Percentiles rank a stretch among this genome's conserved stretches.
These are phyloP conservation scores for Meda fulgida DNA, from an alignment of 2,797 vertebrate species.

Conservation along the genomic window DNA sequence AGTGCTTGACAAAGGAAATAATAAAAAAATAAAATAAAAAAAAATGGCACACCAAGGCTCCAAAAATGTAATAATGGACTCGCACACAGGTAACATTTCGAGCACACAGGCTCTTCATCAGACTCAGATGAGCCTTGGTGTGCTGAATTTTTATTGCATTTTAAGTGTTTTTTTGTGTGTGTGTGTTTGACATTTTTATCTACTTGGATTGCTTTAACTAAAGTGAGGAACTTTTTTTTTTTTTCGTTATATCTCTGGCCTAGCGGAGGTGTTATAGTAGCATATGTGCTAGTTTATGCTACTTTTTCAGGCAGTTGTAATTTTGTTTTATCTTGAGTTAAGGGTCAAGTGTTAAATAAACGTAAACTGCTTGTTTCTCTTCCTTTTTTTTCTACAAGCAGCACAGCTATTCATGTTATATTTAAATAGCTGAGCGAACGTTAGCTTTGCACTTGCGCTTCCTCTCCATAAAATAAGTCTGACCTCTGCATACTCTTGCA, in stretches of 20 bases:
- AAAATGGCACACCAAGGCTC: too few species aligned
- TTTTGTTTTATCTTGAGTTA: not conserved
- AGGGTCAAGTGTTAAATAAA: not conserved
- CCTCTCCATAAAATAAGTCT: conserved; percentile 15
- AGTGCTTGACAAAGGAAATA: too few species aligned
- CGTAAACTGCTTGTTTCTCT: not conserved
- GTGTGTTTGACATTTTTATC: too few species aligned
- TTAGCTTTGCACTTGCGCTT: not conserved
- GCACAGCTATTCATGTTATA: not conserved
- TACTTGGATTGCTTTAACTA: not conserved
- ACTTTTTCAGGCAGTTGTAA: not conserved
- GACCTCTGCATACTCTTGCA: conserved; percentile 3
- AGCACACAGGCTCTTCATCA: too few species aligned
- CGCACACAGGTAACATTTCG: too few species aligned
- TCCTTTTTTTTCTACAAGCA: not conserved
- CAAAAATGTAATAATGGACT: too few species aligned
- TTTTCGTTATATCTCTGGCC: not conserved
- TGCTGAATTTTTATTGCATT: too few species aligned
- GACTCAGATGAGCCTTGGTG: too few species aligned
- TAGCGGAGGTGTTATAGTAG: not conserved
- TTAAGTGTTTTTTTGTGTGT: too few species aligned
- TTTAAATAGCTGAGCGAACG: not conserved
- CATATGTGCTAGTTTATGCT: not conserved
- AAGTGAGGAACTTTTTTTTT: not conserved
- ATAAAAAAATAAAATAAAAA: too few species aligned